Evolutionary conservation across 1,140 invertebrate genomes (phyloP).

Genomic region (Dermatophagoides farinae): DNA sequence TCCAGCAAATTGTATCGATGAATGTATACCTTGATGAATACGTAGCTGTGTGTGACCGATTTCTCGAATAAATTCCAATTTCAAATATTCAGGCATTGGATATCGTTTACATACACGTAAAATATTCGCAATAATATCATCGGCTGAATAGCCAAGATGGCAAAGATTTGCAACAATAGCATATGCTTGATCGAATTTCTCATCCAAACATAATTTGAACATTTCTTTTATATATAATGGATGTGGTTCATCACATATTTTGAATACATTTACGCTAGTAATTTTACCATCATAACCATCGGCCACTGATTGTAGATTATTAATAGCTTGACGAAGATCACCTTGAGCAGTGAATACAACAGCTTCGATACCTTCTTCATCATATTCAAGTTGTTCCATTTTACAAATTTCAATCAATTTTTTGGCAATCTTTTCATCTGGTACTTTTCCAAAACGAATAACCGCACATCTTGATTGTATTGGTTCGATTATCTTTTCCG

Average conservation of each 20-base stretch:
- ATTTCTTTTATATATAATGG: slow-evolving; percentile 79
- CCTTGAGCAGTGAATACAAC: slow-evolving; percentile 96
- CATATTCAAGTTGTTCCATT: slow-evolving; percentile 46
- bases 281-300: slow-evolving; percentile 74
- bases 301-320: slow-evolving; percentile 91
- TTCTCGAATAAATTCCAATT: slow-evolving; percentile 75
- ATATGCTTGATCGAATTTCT: slow-evolving; percentile 68
- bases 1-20: slow-evolving; percentile 70
- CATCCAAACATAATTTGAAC: slow-evolving; percentile 56
- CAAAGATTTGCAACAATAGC: slow-evolving; percentile 67
- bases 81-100: slow-evolving; percentile 52
- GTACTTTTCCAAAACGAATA: slow-evolving; percentile 73
- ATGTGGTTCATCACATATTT: slow-evolving; percentile 98
- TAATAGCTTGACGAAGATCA: slow-evolving; percentile 87
- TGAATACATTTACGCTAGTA: slow-evolving; percentile 90
- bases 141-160: slow-evolving; percentile 78
- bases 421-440: slow-evolving; percentile 60
- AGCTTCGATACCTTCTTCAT: slow-evolving; percentile 83
- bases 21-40: slow-evolving; percentile 65
- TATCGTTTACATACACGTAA: slow-evolving; percentile 79
- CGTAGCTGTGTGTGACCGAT: slow-evolving; percentile 77
- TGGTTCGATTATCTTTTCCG: slow-evolving; percentile 94
- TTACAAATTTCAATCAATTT: slow-evolving; percentile 53
- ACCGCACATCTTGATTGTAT: slow-evolving; percentile 97
- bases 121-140: slow-evolving; percentile 87